phyloP scores from a whole-genome alignment of 2,113 vertebrate genomes.

The Mirounga angustirostris region DNA sequence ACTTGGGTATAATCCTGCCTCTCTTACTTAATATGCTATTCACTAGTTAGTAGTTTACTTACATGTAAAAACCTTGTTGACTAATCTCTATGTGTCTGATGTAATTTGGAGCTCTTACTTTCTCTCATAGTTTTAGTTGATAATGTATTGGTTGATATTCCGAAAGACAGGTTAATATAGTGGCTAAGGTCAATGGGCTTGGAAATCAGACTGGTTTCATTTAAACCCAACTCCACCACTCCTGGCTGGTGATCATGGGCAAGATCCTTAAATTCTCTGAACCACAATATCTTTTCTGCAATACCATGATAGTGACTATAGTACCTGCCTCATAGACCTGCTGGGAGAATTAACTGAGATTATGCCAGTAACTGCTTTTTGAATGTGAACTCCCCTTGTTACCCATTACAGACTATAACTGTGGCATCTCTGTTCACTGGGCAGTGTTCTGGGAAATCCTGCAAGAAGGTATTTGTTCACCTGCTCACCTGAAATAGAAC shows the following conservation, averaged over 20 bases:
- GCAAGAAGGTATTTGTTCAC: too few species aligned
- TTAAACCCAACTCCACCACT: not conserved
- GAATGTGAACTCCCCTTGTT: not conserved
- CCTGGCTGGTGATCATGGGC: not conserved
- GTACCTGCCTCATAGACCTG: accelerated
- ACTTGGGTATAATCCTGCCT: not conserved
- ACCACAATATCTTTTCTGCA: not conserved
- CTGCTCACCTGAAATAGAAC: not conserved
- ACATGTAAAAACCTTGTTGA: not conserved
- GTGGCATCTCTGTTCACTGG: too few species aligned
- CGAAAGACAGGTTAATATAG: not conserved
- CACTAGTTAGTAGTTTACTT: not conserved
- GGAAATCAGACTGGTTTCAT: not conserved
- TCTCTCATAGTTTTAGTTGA: not conserved
- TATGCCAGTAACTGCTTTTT: not conserved
- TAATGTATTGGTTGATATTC: not conserved
- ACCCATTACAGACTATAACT: too few species aligned
- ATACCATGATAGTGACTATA: accelerated
- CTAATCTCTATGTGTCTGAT: not conserved
- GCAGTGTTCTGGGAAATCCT: not conserved
- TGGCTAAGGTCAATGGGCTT: not conserved
- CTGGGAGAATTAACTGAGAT: not conserved
- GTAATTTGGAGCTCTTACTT: not conserved
- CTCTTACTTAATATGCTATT: not conserved
- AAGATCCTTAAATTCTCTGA: not conserved